A percentile compares a stretch with the other conserved stretches of the same genome.
These are phyloP conservation scores for Ptychadena robeensis DNA, from an alignment of 2,797 vertebrate genomes.

Conservation along the genomic window DNA sequence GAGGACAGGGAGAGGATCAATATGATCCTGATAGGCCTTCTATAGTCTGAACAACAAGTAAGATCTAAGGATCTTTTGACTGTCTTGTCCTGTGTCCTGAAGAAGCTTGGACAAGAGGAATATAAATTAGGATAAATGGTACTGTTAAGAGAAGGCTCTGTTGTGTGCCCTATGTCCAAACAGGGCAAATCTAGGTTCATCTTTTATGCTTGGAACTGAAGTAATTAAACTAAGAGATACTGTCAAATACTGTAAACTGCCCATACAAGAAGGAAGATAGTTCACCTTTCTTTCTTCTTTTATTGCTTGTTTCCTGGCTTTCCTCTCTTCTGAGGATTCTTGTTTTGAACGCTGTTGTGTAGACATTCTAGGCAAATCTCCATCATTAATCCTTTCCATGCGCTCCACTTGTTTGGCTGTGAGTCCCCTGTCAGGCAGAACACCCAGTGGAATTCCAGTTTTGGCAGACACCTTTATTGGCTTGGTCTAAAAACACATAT, in stretches of 20 bases:
- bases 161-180: no score
- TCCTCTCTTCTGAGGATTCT: slow-evolving; percentile 85
- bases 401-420: slow-evolving; percentile 86
- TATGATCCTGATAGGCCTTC: no score
- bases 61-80: no score
- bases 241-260: background rate
- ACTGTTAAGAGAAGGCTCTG: no score
- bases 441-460: slow-evolving; percentile 87
- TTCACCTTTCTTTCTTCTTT: slow-evolving; percentile 90
- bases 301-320: slow-evolving; percentile 84
- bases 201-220: no score
- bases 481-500: slow-evolving; percentile 74
- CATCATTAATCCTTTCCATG: slow-evolving; percentile 87
- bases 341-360: slow-evolving; percentile 79
- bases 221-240: no score
- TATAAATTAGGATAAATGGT: no score
- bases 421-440: slow-evolving; percentile 81
- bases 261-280: background rate
- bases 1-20: no score
- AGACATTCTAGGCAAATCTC: slow-evolving; percentile 84
- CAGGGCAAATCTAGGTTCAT: background rate
- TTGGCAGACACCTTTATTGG: slow-evolving; percentile 84
- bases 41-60: no score
- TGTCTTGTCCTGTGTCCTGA: no score
- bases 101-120: no score